These are phyloP conservation scores for Anorthoa munda DNA, from an alignment of 2,888 invertebrate species.

Conservation along the genomic window DNA sequence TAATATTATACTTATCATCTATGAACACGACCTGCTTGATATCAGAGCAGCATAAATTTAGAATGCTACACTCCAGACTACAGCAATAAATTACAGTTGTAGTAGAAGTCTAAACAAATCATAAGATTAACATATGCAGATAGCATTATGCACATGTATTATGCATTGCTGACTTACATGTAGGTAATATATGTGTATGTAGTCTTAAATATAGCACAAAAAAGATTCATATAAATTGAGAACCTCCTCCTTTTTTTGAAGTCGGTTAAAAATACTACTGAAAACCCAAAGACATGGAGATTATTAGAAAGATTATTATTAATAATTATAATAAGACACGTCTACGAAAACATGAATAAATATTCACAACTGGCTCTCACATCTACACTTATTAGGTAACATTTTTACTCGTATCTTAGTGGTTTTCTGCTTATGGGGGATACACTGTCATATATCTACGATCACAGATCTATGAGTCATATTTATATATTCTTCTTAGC, in stretches of 20 bases:
- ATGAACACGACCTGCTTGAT: conserved; percentile 47
- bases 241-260: no score
- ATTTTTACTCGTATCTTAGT: background rate
- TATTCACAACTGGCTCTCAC: background rate
- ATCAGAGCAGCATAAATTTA: conserved; percentile 34
- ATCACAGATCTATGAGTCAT: no score
- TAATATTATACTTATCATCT: conserved; percentile 52
- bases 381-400: background rate
- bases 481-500: no score
- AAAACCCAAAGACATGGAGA: background rate
- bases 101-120: conserved; percentile 47
- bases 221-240: no score
- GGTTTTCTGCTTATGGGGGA: no score
- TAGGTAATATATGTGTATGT: conserved; percentile 13
- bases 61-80: conserved; percentile 16
- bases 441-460: no score
- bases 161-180: conserved; percentile 19
- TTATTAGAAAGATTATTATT: background rate
- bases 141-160: conserved; percentile 40
- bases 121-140: conserved; percentile 46
- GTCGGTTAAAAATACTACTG: conserved; percentile 8
- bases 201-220: conserved; percentile 12
- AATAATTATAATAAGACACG: background rate
- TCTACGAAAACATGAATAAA: background rate
- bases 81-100: conserved; percentile 43